phyloP scores from a whole-genome alignment of 2,888 invertebrate species.

The Bembecia ichneumoniformis region DNA sequence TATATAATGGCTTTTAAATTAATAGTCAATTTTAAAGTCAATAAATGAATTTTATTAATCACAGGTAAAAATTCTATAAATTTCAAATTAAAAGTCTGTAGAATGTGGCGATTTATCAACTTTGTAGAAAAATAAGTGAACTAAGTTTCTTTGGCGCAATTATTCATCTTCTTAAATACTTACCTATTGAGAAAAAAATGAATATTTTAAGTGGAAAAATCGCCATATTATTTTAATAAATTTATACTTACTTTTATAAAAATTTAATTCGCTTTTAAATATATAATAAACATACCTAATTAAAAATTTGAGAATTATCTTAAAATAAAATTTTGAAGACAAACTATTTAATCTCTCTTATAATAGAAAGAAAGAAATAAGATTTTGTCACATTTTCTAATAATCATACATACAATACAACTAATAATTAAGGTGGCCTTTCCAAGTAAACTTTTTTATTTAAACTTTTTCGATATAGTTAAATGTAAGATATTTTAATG shows the following conservation, averaged over 20 bases:
- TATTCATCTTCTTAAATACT: no score
- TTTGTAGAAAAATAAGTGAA: no score
- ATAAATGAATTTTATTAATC: neutral
- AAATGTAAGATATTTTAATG: constrained; percentile 50
- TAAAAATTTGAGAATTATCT: constrained; percentile 3
- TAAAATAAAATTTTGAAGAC: constrained; percentile 3
- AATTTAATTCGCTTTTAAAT: constrained; percentile 1
- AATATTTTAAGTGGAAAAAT: no score
- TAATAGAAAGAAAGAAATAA: constrained; percentile 4
- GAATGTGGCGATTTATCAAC: no score
- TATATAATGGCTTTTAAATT: no score
- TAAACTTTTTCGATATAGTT: constrained; percentile 60
- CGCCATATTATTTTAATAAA: no score
- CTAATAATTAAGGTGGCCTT: constrained; percentile 56
- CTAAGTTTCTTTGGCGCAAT: no score
- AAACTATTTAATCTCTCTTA: neutral
- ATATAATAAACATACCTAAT: neutral
- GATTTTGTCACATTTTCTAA: constrained; percentile 4
- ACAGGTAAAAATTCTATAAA: neutral
- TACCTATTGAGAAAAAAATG: no score
- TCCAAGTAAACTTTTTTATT: constrained; percentile 63
- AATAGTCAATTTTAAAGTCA: neutral
- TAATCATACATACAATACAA: constrained; percentile 19
- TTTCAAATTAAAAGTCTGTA: neutral
- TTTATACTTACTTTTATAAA: neutral